phyloP scores from a whole-genome alignment of 2,797 vertebrate genomes.

The Acrossocheilus wenchowensis region DNA sequence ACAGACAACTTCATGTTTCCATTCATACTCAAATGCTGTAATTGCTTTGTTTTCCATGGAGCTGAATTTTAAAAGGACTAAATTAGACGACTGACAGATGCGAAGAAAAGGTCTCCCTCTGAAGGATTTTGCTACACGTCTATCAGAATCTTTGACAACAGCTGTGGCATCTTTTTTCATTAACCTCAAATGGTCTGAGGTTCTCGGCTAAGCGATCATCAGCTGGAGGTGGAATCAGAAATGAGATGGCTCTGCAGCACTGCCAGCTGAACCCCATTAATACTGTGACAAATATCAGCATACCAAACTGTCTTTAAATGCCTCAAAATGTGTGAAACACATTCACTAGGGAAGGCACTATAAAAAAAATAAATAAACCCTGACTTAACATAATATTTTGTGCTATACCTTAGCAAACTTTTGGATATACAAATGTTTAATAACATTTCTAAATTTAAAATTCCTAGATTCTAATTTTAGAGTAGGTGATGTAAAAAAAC shows the following conservation, averaged over 20 bases:
- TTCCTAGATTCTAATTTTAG: neutral
- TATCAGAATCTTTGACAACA: constrained; percentile 40
- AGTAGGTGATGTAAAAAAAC: too few species aligned
- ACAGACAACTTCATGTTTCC: neutral
- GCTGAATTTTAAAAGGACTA: constrained; percentile 9
- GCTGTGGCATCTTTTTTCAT: constrained; percentile 33
- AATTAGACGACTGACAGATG: neutral
- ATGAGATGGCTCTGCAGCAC: constrained; percentile 39
- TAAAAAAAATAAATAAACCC: constrained; percentile 3
- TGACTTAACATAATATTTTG: neutral
- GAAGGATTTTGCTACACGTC: constrained; percentile 11
- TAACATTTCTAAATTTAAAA: neutral
- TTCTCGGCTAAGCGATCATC: constrained; percentile 22
- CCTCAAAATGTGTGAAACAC: constrained; percentile 33
- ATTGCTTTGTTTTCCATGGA: neutral
- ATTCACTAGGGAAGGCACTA: neutral
- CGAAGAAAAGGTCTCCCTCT: neutral
- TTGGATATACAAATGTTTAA: neutral
- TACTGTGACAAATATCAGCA: constrained; percentile 42
- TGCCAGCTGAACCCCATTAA: constrained; percentile 54
- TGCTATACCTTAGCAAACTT: neutral
- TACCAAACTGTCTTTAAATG: constrained; percentile 42
- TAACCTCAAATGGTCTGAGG: constrained; percentile 18
- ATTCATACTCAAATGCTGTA: constrained; percentile 17
- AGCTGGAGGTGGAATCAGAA: constrained; percentile 30